phyloP scores from a whole-genome alignment of 2,113 vertebrate species.

The Microcebus griseorufus region DNA sequence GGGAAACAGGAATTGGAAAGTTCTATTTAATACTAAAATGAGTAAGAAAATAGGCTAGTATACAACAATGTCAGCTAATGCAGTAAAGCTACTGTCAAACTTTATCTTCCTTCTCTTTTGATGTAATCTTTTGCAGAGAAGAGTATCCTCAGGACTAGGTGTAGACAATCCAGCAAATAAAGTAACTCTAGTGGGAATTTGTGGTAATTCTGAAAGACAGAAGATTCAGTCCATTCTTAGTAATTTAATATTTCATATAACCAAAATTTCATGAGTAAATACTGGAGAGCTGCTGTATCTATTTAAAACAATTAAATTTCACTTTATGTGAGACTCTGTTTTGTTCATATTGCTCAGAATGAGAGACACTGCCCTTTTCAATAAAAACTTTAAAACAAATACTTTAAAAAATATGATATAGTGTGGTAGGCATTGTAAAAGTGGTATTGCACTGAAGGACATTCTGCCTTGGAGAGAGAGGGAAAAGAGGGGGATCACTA shows the following conservation, averaged over 20 bases:
- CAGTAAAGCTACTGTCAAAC: not conserved
- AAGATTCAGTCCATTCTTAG: not conserved
- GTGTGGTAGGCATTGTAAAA: not conserved
- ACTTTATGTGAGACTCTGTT: not conserved
- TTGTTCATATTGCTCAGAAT: not conserved
- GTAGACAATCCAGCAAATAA: not conserved
- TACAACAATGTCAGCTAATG: not conserved
- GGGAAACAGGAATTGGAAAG: not conserved
- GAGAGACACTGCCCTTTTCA: not conserved
- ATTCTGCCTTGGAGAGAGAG: not conserved
- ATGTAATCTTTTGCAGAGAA: not conserved
- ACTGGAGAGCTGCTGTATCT: not conserved
- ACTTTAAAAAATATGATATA: not conserved
- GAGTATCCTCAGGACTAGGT: not conserved
- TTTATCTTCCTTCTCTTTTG: conserved; percentile 5
- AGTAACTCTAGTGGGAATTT: not conserved
- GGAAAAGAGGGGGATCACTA: not conserved
- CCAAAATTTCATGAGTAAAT: not conserved
- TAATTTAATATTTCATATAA: not conserved
- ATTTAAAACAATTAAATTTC: not conserved
- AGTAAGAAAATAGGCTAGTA: not conserved
- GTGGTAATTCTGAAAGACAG: not conserved
- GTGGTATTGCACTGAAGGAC: not conserved
- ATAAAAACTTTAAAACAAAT: not conserved
- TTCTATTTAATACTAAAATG: not conserved